A percentile compares a stretch with the other conserved stretches of the same genome.
Evolutionary conservation across 2,888 invertebrate species (phyloP).

Genomic region (Agelastica alni): DNA sequence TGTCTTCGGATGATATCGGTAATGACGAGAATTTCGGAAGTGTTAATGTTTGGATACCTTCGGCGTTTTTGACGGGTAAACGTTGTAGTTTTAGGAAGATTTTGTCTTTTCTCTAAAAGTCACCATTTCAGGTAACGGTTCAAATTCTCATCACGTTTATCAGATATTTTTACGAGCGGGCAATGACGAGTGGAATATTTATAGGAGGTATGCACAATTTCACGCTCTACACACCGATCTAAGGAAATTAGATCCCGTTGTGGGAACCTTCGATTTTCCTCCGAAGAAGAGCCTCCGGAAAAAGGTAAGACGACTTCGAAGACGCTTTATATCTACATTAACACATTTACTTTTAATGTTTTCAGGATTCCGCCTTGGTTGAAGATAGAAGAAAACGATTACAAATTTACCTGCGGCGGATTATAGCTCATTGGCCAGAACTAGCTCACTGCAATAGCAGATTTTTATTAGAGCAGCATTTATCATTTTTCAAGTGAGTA

Average conservation of each 20-base stretch:
- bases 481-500: conserved; percentile 86
- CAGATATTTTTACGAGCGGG: conserved; percentile 80
- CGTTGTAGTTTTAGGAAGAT: no score
- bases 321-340: background rate
- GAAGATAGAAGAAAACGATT: conserved; percentile 83
- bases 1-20: conserved; percentile 49
- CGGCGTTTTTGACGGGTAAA: conserved; percentile 75
- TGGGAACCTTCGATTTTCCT: conserved; percentile 87
- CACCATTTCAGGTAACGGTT: conserved; percentile 62
- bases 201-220: conserved; percentile 92
- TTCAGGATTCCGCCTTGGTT: conserved; percentile 79
- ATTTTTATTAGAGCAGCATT: conserved; percentile 74
- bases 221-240: conserved; percentile 81
- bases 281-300: conserved; percentile 94
- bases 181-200: conserved; percentile 94
- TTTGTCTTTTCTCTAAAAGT: no score
- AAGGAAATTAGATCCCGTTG: conserved; percentile 79
- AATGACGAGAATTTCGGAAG: conserved; percentile 59
- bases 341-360: conserved; percentile 8
- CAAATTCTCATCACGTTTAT: conserved; percentile 86
- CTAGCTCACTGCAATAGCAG: conserved; percentile 77
- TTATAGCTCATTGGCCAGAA: conserved; percentile 79
- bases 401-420: conserved; percentile 84
- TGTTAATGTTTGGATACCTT: conserved; percentile 86
- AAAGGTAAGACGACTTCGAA: conserved; percentile 73